Evolutionary conservation across 2,113 vertebrate genomes (phyloP), one percentile per base, ranked within the genome.

Genomic region (Odontophorus gujanensis): DNA sequence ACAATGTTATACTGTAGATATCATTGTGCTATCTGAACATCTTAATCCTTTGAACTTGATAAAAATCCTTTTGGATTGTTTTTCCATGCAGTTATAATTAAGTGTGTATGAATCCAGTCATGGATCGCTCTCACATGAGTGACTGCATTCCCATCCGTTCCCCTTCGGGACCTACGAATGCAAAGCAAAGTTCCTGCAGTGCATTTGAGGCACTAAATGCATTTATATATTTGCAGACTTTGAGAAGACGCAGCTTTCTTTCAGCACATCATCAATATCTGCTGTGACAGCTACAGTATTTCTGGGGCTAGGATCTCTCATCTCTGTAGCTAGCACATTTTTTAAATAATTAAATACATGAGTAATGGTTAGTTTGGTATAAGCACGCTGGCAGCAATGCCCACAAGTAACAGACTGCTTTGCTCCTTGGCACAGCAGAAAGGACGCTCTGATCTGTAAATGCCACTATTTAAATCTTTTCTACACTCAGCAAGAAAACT

Each of bases 1-100:
- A 93, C 90, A 89, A 77, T 94, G 92, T 94, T 95, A 95, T 84
- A 95, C 93, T 92, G 96, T 94, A 92, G 91, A 73, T 93, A 94
- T 75, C 91, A 72, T 45, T 96, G 84, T 94, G 85, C 50, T 90
- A 94, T 77, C 93, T 90, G 85, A 90, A 66, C 77, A 93, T 87
- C 72, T 85, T 95, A 93, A 76, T 86, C 69, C 87, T 95, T 93
- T 95, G 85, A 95, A 94, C 68, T 92, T 38, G 85, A 77, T 91
- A 88, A 90, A 95, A 96, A 68, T 88, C 81, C 72, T 92, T 93
- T 90, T 42, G 84, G 58, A 71, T 92, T 87, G 78, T 79, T 93
- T 87, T 81, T 81, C 90, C 63, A 43, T 81, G 85, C 69, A 42
- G 78, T 91, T 89, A 74, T 90, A 93, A 96, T 92, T 71, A 94